phyloP scores from a whole-genome alignment of 2,888 invertebrate species.

The Stenchaetothrips biformis region DNA sequence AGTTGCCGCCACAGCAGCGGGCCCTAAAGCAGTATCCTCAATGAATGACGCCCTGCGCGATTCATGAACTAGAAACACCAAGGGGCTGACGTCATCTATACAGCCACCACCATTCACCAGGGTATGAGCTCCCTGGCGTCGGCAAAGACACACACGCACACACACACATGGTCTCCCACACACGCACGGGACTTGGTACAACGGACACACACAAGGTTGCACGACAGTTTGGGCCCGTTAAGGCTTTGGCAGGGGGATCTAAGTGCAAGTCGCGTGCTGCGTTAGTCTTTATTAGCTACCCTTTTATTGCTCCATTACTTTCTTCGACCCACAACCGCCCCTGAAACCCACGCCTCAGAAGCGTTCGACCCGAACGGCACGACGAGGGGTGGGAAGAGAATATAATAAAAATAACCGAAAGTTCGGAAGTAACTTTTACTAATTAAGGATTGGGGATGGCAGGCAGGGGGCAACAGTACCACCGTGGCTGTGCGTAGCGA shows the following conservation, averaged over 20 bases:
- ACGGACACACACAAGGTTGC: neutral
- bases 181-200: neutral
- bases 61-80: neutral
- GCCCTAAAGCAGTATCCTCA: neutral
- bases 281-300: neutral
- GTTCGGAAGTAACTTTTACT: too few relatives aligned
- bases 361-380: too few relatives aligned
- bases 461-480: too few relatives aligned
- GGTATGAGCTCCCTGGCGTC: too few relatives aligned
- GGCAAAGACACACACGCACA: neutral
- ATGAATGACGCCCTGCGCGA: neutral
- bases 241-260: neutral
- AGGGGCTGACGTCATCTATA: neutral
- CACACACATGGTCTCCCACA: neutral
- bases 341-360: too few relatives aligned
- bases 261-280: neutral
- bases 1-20: neutral
- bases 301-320: constrained; percentile 3
- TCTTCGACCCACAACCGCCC: neutral
- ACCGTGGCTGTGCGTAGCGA: too few relatives aligned
- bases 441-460: too few relatives aligned
- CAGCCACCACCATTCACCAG: too few relatives aligned
- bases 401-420: too few relatives aligned
- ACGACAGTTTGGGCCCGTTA: neutral
- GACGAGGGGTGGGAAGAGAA: too few relatives aligned